Conservation (phyloP, 1,140 invertebrate genomes). For the Caenorhabditis remanei region DNA sequence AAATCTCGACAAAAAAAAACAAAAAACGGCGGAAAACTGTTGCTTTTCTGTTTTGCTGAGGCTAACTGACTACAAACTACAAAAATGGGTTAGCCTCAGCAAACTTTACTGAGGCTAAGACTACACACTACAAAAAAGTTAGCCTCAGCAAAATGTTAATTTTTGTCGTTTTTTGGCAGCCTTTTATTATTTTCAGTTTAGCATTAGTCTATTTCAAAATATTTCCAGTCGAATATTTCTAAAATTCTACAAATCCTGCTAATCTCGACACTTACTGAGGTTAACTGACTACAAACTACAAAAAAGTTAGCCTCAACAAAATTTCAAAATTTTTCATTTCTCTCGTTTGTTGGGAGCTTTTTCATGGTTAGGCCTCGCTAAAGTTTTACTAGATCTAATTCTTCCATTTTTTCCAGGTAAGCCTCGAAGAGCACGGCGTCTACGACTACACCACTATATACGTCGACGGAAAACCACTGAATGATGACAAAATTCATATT, state of each 20-base stretch:
- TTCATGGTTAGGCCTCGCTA: no score
- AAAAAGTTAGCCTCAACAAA: constrained; percentile 5
- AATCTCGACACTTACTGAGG: background rate
- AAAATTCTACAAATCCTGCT: no score
- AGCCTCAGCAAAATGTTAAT: no score
- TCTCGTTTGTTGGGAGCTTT: background rate
- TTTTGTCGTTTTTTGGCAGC: no score
- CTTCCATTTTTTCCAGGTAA: background rate
- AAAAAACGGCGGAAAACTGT: constrained; percentile 17
- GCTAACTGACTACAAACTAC: background rate
- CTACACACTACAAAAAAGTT: no score
- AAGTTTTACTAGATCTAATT: no score
- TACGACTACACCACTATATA: background rate
- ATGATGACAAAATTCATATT: background rate
- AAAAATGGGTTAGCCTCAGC: background rate
- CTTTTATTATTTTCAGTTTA: no score
- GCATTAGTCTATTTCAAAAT: no score
- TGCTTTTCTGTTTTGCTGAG: constrained; percentile 22
- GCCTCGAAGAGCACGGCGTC: background rate
- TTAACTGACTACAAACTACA: background rate
- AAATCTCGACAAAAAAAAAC: background rate
- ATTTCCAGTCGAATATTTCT: no score
- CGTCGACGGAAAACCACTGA: background rate
- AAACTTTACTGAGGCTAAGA: no score
- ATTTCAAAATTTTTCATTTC: background rate